Base-by-base conservation (phyloP, 1,140 invertebrate species). In the Aphelenchoides avenae region DNA sequence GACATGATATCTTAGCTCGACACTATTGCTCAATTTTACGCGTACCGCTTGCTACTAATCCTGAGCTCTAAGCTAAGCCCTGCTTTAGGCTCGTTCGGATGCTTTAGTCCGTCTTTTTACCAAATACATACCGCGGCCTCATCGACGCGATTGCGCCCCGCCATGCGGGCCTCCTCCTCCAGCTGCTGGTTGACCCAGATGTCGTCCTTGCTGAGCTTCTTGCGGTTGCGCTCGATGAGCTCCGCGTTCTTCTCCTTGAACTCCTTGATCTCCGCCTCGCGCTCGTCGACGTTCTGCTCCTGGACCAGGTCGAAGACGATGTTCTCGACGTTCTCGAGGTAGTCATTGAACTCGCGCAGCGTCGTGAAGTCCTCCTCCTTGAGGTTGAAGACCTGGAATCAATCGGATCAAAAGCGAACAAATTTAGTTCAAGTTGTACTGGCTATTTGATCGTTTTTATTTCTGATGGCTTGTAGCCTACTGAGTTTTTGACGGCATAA, bases 201-300 rank as follows among this genome's bases (percentile, higher is more conserved):
- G 48, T 83, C 79, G 70, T 84, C 82, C 49, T 75, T 76, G 57
- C 80, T 81, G 67, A 76, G 43, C 47, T 75, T 76, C 9, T 66
- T 61, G 36, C 72, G 66, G 52, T 90, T 95, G 68, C 88, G 90
- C 63, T 86, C 81, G 56, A 97, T 96, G 47, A 85, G 77, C 37
- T 94, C 91, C 61, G 86, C 87, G 77, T 97, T 93, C 62, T 93
- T 89, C 59, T 86, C 88, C 78, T 91, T 92, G 78, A 95, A 96
- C 57, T 88, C 85, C 69, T 96, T 90, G 64, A 98, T 92, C 73
- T 83, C 85, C 74, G 87, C 88, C 75, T 91, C 91, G 1, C 89
- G 95, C 61, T 86, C 85, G 33, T 89, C 83, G 15, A 93, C 81
- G 79, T 97, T 89, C 53, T 92, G 87, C 74, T 91, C 87, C 79